Conservation (phyloP, 2,797 vertebrate species). For the Tiaroga cobitis region DNA sequence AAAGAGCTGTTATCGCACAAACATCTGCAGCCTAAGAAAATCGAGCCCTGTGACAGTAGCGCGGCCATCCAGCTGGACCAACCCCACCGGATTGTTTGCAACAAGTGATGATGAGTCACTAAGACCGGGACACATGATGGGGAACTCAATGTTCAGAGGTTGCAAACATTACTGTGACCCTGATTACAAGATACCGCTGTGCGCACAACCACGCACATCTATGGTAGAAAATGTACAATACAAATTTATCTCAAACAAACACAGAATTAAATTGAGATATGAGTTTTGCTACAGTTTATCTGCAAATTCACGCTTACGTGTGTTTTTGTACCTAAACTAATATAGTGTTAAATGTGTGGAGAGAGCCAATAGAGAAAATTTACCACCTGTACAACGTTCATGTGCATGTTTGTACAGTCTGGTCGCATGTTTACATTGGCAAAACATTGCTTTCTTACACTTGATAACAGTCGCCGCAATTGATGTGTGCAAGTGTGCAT, state of each 20-base stretch:
- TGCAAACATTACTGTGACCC: conserved; percentile 25
- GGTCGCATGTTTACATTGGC: conserved; percentile 32
- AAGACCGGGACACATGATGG: conserved; percentile 9
- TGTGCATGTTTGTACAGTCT: neutral
- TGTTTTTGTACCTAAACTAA: neutral
- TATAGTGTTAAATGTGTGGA: neutral
- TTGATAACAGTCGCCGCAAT: neutral
- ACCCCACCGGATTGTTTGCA: neutral
- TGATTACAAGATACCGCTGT: conserved; percentile 15
- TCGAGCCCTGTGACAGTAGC: neutral
- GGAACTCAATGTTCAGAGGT: conserved; percentile 21
- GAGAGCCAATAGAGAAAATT: neutral
- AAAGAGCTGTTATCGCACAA: conserved; percentile 27
- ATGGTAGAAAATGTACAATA: neutral
- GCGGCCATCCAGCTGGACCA: neutral
- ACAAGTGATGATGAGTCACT: conserved; percentile 26
- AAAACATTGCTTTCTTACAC: conserved; percentile 18
- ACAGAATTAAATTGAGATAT: neutral
- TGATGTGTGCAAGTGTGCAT: neutral
- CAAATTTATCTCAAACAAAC: neutral
- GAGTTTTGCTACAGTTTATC: neutral
- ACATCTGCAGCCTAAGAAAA: conserved; percentile 32
- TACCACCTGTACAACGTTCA: neutral
- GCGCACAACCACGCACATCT: neutral
- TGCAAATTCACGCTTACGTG: neutral